Conservation (phyloP, 2,113 vertebrate species). For the Takifugu flavidus region DNA sequence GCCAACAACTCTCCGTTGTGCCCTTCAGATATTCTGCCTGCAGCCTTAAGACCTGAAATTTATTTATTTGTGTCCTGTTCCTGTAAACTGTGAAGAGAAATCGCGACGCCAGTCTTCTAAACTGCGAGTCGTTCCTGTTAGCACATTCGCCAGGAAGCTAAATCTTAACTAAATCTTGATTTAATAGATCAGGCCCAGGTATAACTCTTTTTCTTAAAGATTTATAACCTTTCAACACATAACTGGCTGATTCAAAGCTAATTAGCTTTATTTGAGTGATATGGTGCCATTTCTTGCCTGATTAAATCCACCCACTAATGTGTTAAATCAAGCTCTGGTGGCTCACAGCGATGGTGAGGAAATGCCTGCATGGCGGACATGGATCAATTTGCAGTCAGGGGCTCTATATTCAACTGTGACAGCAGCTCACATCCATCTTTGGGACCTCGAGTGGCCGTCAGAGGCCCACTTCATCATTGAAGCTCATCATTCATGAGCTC, state of each 20-base stretch:
- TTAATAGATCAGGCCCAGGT: no score
- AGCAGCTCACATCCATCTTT: constrained; percentile 43
- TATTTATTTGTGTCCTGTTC: constrained; percentile 22
- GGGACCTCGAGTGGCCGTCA: constrained; percentile 24
- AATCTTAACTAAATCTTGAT: no score
- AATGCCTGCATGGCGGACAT: neutral
- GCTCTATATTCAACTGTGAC: constrained; percentile 38
- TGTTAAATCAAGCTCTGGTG: neutral
- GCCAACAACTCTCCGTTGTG: constrained; percentile 49
- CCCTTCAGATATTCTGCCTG: constrained; percentile 23
- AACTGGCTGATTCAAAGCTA: no score
- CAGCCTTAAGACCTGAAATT: constrained; percentile 18
- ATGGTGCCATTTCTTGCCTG: no score
- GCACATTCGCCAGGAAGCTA: no score
- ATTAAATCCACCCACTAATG: no score
- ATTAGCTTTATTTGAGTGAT: no score
- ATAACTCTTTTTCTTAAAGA: no score
- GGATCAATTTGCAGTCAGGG: constrained; percentile 18
- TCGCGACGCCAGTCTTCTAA: constrained; percentile 16
- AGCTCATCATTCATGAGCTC: constrained; percentile 4
- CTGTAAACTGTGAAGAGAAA: constrained; percentile 23
- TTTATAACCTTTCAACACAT: no score
- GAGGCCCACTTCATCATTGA: constrained; percentile 29
- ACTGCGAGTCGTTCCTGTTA: neutral
- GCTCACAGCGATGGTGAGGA: neutral